phyloP scores from a whole-genome alignment of 1,140 invertebrate species.

The Diorhabda elongata region DNA sequence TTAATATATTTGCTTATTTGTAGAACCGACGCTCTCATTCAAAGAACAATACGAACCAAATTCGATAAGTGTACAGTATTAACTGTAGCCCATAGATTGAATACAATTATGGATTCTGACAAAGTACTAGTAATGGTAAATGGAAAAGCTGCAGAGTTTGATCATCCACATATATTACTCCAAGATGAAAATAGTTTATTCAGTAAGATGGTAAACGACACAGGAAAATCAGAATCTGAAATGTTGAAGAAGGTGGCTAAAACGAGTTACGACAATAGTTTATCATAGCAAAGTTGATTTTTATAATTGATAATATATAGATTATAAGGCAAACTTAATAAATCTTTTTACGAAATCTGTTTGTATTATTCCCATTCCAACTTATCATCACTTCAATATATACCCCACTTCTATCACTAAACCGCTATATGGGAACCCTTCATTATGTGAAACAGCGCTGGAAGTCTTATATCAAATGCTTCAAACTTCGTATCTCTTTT shows the following conservation, averaged over 20 bases:
- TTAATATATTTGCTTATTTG: slow-evolving; percentile 18
- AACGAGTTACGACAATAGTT: slow-evolving; percentile 27
- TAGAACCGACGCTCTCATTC: slow-evolving; percentile 65
- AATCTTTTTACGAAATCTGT: no score
- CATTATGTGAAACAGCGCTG: no score
- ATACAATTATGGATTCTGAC: slow-evolving; percentile 75
- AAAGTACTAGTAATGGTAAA: slow-evolving; percentile 68
- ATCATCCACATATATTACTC: slow-evolving; percentile 61
- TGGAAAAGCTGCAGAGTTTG: slow-evolving; percentile 63
- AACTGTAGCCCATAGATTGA: slow-evolving; percentile 79
- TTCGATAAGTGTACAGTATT: slow-evolving; percentile 72
- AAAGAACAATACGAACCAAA: slow-evolving; percentile 65
- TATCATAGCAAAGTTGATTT: no score
- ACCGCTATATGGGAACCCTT: no score
- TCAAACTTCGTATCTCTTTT: no score
- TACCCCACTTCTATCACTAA: no score
- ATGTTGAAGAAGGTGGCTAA: slow-evolving; percentile 46
- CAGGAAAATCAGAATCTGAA: slow-evolving; percentile 45
- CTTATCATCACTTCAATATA: no score
- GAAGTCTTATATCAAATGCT: no score
- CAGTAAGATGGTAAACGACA: slow-evolving; percentile 56
- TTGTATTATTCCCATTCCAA: no score
- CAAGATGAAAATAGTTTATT: slow-evolving; percentile 57
- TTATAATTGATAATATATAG: no score
- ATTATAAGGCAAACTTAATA: no score